phyloP scores from a whole-genome alignment of 2,888 invertebrate genomes.

The Byasa hedistus region DNA sequence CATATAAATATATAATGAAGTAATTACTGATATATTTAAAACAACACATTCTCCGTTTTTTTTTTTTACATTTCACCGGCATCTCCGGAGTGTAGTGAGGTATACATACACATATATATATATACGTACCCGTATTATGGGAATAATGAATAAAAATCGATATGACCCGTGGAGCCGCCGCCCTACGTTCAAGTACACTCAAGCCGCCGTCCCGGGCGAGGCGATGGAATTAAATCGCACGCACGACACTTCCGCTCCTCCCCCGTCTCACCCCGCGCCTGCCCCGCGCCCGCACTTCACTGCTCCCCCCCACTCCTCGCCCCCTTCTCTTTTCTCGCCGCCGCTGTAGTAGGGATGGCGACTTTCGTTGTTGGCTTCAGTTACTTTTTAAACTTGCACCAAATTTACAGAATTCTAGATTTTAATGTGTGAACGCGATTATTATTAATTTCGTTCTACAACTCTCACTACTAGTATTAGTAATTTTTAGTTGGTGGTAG shows the following conservation, averaged over 20 bases:
- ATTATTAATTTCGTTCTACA: too few species aligned
- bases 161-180: conserved; percentile 27
- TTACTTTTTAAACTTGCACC: background rate
- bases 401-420: background rate
- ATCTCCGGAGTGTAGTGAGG: too few species aligned
- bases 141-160: conserved; percentile 30
- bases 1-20: too few species aligned
- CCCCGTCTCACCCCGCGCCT: conserved; percentile 37
- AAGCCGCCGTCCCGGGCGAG: conserved; percentile 59
- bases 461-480: too few species aligned
- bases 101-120: background rate
- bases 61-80: too few species aligned
- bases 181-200: conserved; percentile 43
- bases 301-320: conserved; percentile 25
- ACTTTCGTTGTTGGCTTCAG: background rate
- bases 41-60: too few species aligned
- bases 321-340: conserved; percentile 14
- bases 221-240: conserved; percentile 79
- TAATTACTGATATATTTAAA: too few species aligned
- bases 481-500: too few species aligned
- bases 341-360: conserved; percentile 8
- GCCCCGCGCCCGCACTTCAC: conserved; percentile 38
- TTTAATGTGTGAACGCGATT: too few species aligned
- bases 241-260: conserved; percentile 71
- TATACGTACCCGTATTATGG: background rate